Percentiles rank a stretch among this genome's conserved stretches.
Conservation (phyloP, 1,140 invertebrate species). For the Drosophila funebris region DNA sequence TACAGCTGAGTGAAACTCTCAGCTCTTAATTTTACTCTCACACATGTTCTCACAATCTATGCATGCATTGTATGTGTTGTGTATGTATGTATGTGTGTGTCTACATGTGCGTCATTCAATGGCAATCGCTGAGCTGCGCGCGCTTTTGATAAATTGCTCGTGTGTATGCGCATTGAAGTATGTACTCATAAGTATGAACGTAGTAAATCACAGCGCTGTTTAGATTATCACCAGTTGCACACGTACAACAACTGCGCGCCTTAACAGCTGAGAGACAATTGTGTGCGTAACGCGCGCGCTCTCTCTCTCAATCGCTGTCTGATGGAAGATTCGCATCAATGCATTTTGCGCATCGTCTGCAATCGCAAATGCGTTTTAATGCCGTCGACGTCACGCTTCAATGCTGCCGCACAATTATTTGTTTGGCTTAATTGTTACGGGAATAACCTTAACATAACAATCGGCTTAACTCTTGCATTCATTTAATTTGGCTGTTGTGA, state of each 20-base stretch:
- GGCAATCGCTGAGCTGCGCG: constrained; percentile 29
- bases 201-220: constrained; percentile 43
- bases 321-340: constrained; percentile 18
- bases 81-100: background rate
- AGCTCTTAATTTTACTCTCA: constrained; percentile 20
- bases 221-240: constrained; percentile 56
- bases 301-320: background rate
- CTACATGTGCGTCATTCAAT: constrained; percentile 27
- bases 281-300: background rate
- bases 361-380: constrained; percentile 6
- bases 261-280: background rate
- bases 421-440: constrained; percentile 8
- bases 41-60: constrained; percentile 3
- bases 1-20: background rate
- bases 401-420: constrained; percentile 10
- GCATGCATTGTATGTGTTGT: background rate
- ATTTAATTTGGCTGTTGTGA: background rate
- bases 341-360: constrained; percentile 12
- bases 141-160: constrained; percentile 50
- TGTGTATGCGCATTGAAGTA: background rate
- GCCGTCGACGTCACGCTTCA: constrained; percentile 29
- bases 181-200: background rate
- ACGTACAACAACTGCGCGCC: background rate
- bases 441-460: constrained; percentile 19
- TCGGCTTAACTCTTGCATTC: background rate